Percentiles rank a stretch among this genome's conserved stretches.
These are phyloP conservation scores for Thryonomys swinderianus DNA, from an alignment of 2,113 vertebrate species.

Conservation along the genomic window DNA sequence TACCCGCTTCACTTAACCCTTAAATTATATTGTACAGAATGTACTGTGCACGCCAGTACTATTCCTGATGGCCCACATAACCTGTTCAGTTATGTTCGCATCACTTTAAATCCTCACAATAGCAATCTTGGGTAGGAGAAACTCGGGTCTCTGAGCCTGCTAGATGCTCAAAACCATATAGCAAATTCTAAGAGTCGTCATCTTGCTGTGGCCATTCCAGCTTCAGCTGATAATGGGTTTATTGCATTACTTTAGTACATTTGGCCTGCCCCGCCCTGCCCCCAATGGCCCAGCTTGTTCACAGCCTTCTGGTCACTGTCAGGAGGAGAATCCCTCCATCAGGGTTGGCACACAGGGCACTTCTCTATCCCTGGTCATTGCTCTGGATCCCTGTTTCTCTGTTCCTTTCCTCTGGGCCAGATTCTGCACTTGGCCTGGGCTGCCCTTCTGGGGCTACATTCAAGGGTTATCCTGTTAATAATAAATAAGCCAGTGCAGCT, in stretches of 20 bases:
- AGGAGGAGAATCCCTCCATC: neutral
- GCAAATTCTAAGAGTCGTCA: neutral
- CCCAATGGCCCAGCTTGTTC: constrained; percentile 1
- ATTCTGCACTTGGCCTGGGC: neutral
- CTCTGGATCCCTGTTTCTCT: neutral
- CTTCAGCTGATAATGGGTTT: constrained; percentile 71
- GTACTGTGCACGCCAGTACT: neutral
- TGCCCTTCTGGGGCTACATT: constrained; percentile 75
- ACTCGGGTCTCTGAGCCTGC: neutral
- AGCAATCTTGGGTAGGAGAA: neutral
- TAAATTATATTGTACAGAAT: neutral
- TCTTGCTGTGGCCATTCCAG: constrained; percentile 9
- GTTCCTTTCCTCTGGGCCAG: neutral
- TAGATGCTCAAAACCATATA: neutral
- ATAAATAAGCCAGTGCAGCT: constrained; percentile 84
- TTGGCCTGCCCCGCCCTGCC: neutral
- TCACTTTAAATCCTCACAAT: neutral
- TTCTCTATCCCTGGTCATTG: neutral
- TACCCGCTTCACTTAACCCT: neutral
- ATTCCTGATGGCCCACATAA: neutral
- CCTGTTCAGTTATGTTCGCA: neutral
- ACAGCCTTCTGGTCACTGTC: constrained; percentile 54
- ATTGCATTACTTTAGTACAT: constrained; percentile 77
- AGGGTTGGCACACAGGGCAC: neutral
- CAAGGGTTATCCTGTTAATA: constrained; percentile 86